A percentile compares a stretch with the other conserved stretches of the same genome.
phyloP scores from a whole-genome alignment of 2,113 vertebrate species.

The Platichthys stellatus region DNA sequence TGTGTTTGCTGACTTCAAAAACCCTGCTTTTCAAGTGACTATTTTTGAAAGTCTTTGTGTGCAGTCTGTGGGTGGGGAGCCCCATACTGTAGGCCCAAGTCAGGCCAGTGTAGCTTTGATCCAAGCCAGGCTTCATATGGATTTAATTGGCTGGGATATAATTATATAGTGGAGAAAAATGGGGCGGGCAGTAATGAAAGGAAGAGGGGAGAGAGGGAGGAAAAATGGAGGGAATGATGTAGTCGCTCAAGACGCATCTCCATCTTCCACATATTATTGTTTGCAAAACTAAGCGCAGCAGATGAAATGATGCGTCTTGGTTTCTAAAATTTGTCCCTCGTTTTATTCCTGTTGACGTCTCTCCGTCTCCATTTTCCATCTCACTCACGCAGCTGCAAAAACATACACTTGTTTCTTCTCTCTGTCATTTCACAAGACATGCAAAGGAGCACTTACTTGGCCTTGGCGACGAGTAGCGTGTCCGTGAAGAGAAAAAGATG shows the following conservation, averaged over 20 bases:
- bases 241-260: background rate
- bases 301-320: background rate
- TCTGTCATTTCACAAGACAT: conserved; percentile 9
- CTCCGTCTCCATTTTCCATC: conserved; percentile 14
- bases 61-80: conserved; percentile 55
- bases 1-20: conserved; percentile 43
- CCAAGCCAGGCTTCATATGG: conserved; percentile 72
- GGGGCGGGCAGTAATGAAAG: conserved; percentile 9
- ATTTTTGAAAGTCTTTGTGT: conserved; percentile 51
- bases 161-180: conserved; percentile 58
- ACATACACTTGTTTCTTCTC: background rate
- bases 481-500: conserved; percentile 95
- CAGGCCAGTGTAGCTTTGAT: conserved; percentile 64
- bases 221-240: background rate
- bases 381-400: conserved; percentile 25
- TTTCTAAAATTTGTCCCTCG: conserved; percentile 19
- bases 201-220: background rate
- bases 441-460: conserved; percentile 86
- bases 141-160: conserved; percentile 74
- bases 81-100: conserved; percentile 23
- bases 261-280: background rate
- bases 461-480: conserved; percentile 91
- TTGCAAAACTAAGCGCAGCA: background rate
- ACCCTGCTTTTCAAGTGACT: conserved; percentile 41
- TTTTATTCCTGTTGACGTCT: conserved; percentile 29